A percentile compares a stretch with the other conserved stretches of the same genome.
Evolutionary conservation across 2,888 invertebrate genomes (phyloP).

Genomic region (Ernsta delagoae): DNA sequence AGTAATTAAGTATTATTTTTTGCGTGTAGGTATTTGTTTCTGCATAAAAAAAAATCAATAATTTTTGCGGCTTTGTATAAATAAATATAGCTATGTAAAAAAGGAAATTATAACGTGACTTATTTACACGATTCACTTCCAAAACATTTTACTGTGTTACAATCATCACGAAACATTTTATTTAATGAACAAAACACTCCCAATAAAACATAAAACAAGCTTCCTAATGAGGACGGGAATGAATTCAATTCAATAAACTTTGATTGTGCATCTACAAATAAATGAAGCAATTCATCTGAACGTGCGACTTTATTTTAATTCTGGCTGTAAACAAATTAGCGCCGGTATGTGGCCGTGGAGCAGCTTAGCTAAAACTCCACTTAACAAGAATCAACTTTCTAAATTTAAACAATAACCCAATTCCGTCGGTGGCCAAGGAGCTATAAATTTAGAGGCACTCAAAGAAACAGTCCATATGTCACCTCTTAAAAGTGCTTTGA

Average conservation of each 20-base stretch:
- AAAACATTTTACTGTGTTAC: too few relatives aligned
- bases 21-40: too few relatives aligned
- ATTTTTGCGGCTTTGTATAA: too few relatives aligned
- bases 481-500: constrained; percentile 73
- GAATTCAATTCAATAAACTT: constrained; percentile 13
- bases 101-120: not conserved
- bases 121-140: too few relatives aligned
- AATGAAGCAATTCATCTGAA: constrained; percentile 26
- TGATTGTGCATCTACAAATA: constrained; percentile 28
- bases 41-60: too few relatives aligned
- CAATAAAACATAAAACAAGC: constrained; percentile 12
- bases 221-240: constrained; percentile 16
- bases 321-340: constrained; percentile 51
- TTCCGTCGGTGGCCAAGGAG: constrained; percentile 65
- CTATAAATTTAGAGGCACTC: constrained; percentile 73
- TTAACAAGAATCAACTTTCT: constrained; percentile 57
- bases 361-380: constrained; percentile 42
- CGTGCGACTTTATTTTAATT: constrained; percentile 28
- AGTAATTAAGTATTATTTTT: too few relatives aligned
- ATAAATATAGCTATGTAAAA: too few relatives aligned
- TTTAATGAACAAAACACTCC: not conserved
- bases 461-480: constrained; percentile 73
- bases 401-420: constrained; percentile 73
- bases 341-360: constrained; percentile 61
- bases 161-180: not conserved